Percentiles rank a stretch among this genome's conserved stretches.
phyloP scores from a whole-genome alignment of 2,113 vertebrate genomes.

The Raja brachyura region DNA sequence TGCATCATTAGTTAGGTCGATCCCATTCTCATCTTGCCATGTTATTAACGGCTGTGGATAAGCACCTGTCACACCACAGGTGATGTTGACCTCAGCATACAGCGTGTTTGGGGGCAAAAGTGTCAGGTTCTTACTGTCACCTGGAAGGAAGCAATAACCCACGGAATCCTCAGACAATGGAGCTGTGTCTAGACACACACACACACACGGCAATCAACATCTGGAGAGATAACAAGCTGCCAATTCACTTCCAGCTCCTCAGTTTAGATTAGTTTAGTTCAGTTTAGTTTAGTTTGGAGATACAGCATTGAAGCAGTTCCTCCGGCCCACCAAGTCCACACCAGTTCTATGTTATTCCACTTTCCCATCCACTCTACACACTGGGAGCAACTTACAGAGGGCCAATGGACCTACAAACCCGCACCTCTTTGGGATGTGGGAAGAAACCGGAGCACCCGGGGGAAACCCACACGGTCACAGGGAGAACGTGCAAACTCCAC shows the following conservation, averaged over 20 bases:
- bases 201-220: not conserved
- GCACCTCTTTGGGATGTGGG: too few species aligned
- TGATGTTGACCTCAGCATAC: not conserved
- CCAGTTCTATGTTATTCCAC: too few species aligned
- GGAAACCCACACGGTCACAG: too few species aligned
- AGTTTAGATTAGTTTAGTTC: not conserved
- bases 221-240: not conserved
- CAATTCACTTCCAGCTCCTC: not conserved
- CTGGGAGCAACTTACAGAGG: too few species aligned
- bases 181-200: not conserved
- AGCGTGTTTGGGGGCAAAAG: not conserved
- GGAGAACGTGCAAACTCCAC: too few species aligned
- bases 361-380: too few species aligned
- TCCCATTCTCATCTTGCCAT: conserved; percentile 51
- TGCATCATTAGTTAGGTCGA: conserved; percentile 37
- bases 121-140: not conserved
- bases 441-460: too few species aligned
- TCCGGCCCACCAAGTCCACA: too few species aligned
- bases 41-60: conserved; percentile 49
- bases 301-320: too few species aligned
- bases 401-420: too few species aligned
- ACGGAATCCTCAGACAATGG: not conserved
- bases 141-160: not conserved
- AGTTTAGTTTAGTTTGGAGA: too few species aligned
- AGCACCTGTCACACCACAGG: conserved; percentile 44